Evolutionary conservation across 2,797 vertebrate species (phyloP).

Genomic region (Melanotaenia boesemani): DNA sequence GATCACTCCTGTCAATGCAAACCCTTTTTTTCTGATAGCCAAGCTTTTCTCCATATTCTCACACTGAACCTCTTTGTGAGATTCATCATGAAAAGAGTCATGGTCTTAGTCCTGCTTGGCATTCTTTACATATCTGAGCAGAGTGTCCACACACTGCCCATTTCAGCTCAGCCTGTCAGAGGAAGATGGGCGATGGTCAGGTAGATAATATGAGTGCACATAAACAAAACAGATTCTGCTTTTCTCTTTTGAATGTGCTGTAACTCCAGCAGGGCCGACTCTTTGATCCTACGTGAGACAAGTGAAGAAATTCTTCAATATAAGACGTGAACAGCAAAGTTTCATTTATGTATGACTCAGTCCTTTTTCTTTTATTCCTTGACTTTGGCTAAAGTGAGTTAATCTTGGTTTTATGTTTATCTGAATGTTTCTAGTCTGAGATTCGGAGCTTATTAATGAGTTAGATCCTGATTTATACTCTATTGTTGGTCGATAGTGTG

Average conservation of each 20-base stretch:
- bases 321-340: background rate
- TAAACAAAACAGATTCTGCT: slow-evolving; percentile 11
- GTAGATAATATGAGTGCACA: slow-evolving; percentile 13
- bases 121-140: slow-evolving; percentile 80
- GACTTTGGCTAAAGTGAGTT: slow-evolving; percentile 14
- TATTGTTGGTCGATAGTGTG: slow-evolving; percentile 2
- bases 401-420: slow-evolving; percentile 8
- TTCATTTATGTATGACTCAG: background rate
- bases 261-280: background rate
- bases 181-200: slow-evolving; percentile 23
- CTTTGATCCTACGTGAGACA: background rate
- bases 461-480: slow-evolving; percentile 33
- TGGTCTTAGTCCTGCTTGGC: slow-evolving; percentile 76
- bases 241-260: slow-evolving; percentile 2
- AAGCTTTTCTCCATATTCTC: slow-evolving; percentile 41
- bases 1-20: slow-evolving; percentile 2
- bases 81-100: slow-evolving; percentile 55
- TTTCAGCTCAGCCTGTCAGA: slow-evolving; percentile 40
- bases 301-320: background rate
- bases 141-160: slow-evolving; percentile 48
- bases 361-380: background rate
- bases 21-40: slow-evolving; percentile 5
- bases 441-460: slow-evolving; percentile 38
- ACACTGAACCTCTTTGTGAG: slow-evolving; percentile 80
- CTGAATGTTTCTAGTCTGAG: slow-evolving; percentile 6